Conservation (phyloP, 2,888 invertebrate species). For the Microplitis deprimator region DNA sequence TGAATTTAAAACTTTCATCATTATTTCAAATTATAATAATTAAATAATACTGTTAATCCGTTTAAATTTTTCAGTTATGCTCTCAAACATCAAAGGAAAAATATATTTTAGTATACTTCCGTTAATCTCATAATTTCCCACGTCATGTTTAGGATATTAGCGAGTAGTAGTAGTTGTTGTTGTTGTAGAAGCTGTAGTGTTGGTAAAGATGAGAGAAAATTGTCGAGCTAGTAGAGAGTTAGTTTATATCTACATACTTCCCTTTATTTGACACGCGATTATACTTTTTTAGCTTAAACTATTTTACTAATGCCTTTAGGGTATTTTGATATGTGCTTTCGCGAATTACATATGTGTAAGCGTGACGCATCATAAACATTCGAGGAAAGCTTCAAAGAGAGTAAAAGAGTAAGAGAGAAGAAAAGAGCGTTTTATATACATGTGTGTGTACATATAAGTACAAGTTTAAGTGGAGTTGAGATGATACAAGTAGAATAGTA, state of each 20-base stretch:
- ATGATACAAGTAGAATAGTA: constrained; percentile 3
- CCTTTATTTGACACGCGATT: not conserved
- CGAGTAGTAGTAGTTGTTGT: no score
- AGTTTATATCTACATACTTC: no score
- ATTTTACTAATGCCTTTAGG: not conserved
- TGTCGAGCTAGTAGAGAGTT: no score
- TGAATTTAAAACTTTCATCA: not conserved
- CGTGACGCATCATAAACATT: not conserved
- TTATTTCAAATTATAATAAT: not conserved
- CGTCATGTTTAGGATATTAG: not conserved
- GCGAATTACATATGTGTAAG: not conserved
- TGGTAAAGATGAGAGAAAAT: no score
- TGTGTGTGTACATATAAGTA: not conserved
- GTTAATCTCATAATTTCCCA: not conserved
- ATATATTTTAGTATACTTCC: not conserved
- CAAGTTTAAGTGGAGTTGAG: constrained; percentile 9
- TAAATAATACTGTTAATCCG: not conserved
- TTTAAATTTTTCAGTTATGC: not conserved
- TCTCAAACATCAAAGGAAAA: not conserved
- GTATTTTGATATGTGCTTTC: not conserved
- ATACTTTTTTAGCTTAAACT: not conserved
- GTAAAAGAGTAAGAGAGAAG: not conserved
- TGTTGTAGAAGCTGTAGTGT: no score
- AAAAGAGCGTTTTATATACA: not conserved
- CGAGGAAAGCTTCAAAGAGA: not conserved